Evolutionary conservation across 2,113 vertebrate species (phyloP).

Genomic region (Tachuris rubrigastra): DNA sequence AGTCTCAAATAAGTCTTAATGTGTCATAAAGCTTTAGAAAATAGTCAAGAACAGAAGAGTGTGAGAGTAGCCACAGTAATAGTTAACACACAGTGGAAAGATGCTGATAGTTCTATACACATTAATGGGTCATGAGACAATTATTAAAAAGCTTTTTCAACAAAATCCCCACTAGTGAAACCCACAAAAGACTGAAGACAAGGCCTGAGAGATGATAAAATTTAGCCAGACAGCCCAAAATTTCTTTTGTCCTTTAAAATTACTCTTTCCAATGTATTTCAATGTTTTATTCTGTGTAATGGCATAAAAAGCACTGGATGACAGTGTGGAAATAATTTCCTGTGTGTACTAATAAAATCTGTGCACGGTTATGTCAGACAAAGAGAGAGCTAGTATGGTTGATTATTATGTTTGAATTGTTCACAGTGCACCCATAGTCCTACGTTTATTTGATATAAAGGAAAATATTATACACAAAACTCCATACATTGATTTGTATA

Average conservation of each 20-base stretch:
- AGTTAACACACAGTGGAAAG: background rate
- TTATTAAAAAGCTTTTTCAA: background rate
- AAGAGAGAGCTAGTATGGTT: accelerated
- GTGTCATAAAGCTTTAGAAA: background rate
- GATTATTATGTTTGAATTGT: background rate
- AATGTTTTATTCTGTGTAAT: background rate
- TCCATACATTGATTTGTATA: background rate
- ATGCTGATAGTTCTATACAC: background rate
- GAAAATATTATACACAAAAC: background rate
- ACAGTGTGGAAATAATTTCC: background rate
- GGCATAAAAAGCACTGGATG: background rate
- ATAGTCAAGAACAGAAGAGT: background rate
- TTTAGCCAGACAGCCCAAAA: background rate
- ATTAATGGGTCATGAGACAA: background rate
- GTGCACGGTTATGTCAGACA: background rate
- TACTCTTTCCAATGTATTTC: background rate
- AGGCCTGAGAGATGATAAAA: background rate
- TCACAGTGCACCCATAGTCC: background rate
- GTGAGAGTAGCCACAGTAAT: background rate
- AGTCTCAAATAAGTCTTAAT: background rate
- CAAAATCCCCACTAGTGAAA: background rate
- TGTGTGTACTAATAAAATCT: background rate
- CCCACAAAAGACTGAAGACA: background rate
- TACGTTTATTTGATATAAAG: background rate
- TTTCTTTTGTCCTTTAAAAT: background rate